Evolutionary conservation across 2,113 vertebrate genomes (phyloP), one percentile per base, ranked within the genome.

Genomic region (Bambusicola thoracicus): DNA sequence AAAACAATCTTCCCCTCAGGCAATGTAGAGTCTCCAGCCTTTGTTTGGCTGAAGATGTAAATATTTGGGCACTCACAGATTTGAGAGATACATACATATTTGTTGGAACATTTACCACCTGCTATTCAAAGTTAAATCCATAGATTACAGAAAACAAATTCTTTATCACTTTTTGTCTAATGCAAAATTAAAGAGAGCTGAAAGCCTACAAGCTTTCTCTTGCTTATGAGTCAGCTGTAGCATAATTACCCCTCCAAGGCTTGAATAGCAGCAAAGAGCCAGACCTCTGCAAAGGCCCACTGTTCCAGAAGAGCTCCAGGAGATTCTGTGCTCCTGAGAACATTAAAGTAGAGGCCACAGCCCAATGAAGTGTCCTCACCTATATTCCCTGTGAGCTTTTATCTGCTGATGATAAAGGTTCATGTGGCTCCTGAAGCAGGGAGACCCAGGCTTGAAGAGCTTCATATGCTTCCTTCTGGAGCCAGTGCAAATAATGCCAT

Each of bases 41-140:
- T 97, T 97, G 95, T 97, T 97, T 97, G 95, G 94, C 93, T 97
- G 94, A 95, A 90, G 93, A 96, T 93, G 94, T 97, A 97, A 97
- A 97, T 97, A 97, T 97, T 97, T 97, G 95, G 96, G 96, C 94
- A 97, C 87, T 97, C 92, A 94, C 96, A 96, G 95, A 96, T 96
- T 96, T 97, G 92, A 96, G 94, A 95, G 94, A 95, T 92, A 95
- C 95, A 95, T 96, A 96, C 95, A 95, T 96, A 96, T 97, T 97
- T 97, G 94, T 95, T 97, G 95, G 95, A 97, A 96, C 96, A 95
- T 95, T 97, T 97, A 95, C 96, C 96, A 97, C 96, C 96, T 97
- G 95, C 96, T 97, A 97, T 97, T 96, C 95, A 95, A 97, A 97
- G 91, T 96, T 96, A 96, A 97, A 96, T 95, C 94, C 96, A 96